phyloP scores from a whole-genome alignment of 2,113 vertebrate species.

The Myocastor coypus region DNA sequence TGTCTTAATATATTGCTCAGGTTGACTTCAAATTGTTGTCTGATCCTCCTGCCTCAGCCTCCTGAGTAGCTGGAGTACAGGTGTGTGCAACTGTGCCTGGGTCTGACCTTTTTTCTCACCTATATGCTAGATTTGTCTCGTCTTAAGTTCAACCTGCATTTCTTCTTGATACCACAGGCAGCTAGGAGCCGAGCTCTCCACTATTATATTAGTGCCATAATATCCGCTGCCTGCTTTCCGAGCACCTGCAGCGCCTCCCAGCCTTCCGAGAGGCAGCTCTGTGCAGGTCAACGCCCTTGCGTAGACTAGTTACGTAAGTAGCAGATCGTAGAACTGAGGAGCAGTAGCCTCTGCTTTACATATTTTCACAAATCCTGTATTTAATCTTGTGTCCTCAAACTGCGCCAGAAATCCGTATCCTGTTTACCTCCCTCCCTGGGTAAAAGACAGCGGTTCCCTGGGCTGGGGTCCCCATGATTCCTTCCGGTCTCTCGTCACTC shows the following conservation, averaged over 20 bases:
- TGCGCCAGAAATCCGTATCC: neutral
- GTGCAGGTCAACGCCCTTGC: neutral
- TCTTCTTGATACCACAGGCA: neutral
- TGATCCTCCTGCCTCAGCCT: neutral
- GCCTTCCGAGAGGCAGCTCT: neutral
- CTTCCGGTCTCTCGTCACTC: neutral
- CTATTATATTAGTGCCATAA: neutral
- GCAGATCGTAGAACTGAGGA: neutral
- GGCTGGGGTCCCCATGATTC: neutral
- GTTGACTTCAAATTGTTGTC: neutral
- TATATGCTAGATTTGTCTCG: neutral
- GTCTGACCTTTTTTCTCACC: neutral
- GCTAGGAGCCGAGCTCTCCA: neutral
- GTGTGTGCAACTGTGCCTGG: neutral
- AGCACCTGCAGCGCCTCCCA: fast-evolving
- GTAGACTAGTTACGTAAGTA: no score
- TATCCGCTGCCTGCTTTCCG: neutral
- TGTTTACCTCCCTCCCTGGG: neutral
- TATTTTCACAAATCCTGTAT: neutral
- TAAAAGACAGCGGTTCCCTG: neutral
- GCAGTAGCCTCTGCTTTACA: neutral
- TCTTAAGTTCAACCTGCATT: neutral
- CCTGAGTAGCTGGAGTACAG: neutral
- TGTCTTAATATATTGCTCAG: neutral
- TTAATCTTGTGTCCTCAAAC: constrained; percentile 15